Evolutionary conservation across 2,113 vertebrate species (phyloP).

Genomic region (Gopherus evgoodei): DNA sequence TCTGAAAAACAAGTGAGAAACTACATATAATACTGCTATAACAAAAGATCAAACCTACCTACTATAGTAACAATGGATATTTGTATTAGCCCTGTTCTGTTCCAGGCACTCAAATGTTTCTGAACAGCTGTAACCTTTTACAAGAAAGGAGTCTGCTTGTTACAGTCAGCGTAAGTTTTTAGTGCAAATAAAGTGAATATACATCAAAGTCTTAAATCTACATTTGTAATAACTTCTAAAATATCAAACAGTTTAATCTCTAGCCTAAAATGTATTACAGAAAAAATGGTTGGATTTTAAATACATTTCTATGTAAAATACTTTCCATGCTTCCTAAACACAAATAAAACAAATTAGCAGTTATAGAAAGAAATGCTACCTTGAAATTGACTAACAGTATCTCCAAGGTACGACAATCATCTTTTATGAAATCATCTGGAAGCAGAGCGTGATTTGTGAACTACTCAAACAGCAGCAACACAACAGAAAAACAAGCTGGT

Average conservation of each 20-base stretch:
- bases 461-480: background rate
- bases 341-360: fast-evolving
- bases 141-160: background rate
- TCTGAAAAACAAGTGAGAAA: background rate
- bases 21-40: fast-evolving
- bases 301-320: fast-evolving
- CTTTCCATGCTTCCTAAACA: background rate
- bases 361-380: background rate
- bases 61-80: fast-evolving
- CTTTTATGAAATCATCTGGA: background rate
- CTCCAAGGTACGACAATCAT: background rate
- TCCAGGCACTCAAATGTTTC: background rate
- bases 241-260: background rate
- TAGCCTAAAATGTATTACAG: fast-evolving
- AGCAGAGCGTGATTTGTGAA: background rate
- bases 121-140: background rate
- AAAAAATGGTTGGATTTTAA: background rate
- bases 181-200: background rate
- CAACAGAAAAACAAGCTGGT: constrained; percentile 1
- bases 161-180: background rate
- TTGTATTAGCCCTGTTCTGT: background rate
- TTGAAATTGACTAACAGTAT: background rate
- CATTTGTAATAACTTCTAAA: background rate
- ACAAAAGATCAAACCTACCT: background rate
- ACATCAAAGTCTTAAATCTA: background rate